phyloP scores from a whole-genome alignment of 2,888 invertebrate genomes.

The Drosophila infuscata region DNA sequence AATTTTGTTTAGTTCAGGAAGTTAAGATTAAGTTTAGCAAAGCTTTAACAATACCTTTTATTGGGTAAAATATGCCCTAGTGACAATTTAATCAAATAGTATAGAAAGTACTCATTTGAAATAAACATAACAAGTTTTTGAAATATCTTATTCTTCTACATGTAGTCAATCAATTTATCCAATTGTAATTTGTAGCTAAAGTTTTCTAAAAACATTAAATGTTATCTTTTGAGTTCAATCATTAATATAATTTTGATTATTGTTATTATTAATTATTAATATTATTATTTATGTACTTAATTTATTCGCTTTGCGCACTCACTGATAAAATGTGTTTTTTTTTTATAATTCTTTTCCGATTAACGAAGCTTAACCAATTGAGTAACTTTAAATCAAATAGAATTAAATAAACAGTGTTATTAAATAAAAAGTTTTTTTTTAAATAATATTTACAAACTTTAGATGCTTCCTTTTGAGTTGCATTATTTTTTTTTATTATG shows the following conservation, averaged over 20 bases:
- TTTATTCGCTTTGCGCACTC: too few species aligned
- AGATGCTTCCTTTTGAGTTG: not conserved
- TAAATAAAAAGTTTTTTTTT: not conserved
- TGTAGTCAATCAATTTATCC: not conserved
- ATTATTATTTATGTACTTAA: too few species aligned
- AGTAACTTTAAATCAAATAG: not conserved
- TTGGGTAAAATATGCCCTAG: not conserved
- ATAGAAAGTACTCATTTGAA: not conserved
- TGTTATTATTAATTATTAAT: not conserved
- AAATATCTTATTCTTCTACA: not conserved
- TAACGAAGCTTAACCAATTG: slow-evolving; percentile 9
- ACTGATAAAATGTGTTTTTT: slow-evolving; percentile 6
- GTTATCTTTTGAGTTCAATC: not conserved
- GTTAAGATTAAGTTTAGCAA: not conserved
- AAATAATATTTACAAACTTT: not conserved
- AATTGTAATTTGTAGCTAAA: not conserved
- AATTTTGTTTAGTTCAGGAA: slow-evolving; percentile 12
- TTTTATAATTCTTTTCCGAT: slow-evolving; percentile 12
- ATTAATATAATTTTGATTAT: not conserved
- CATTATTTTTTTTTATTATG: slow-evolving; percentile 1
- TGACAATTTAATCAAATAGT: not conserved
- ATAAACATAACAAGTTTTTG: not conserved
- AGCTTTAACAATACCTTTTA: not conserved
- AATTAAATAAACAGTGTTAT: not conserved
- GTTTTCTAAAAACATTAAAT: not conserved